Percentiles rank a stretch among this genome's conserved stretches.
phyloP scores from a whole-genome alignment of 1,140 invertebrate species.

The Manduca sexta region DNA sequence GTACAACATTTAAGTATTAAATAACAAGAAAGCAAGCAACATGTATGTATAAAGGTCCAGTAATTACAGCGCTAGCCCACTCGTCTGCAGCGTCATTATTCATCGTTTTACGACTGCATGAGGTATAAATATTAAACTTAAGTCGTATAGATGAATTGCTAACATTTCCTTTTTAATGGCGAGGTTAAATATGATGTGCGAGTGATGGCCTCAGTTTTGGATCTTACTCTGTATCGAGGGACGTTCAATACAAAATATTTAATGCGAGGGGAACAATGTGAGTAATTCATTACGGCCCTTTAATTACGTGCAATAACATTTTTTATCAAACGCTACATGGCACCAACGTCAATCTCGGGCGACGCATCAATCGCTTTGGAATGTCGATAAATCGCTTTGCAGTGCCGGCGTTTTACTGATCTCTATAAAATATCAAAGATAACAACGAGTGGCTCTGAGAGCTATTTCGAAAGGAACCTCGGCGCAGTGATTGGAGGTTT shows the following conservation, averaged over 20 bases:
- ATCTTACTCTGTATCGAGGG: slow-evolving; percentile 34
- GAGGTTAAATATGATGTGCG: slow-evolving; percentile 64
- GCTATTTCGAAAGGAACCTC: slow-evolving; percentile 37
- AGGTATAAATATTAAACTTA: slow-evolving; percentile 71
- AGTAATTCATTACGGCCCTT: slow-evolving; percentile 33
- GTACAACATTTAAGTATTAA: slow-evolving; percentile 53
- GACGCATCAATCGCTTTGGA: slow-evolving; percentile 20
- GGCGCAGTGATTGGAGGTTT: slow-evolving; percentile 54
- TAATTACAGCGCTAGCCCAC: slow-evolving; percentile 69
- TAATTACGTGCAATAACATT: slow-evolving; percentile 57
- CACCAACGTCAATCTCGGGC: slow-evolving; percentile 19
- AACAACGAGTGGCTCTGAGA: slow-evolving; percentile 58
- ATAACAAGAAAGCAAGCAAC: slow-evolving; percentile 58
- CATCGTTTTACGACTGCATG: slow-evolving; percentile 70
- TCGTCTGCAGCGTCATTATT: slow-evolving; percentile 69
- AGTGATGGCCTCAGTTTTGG: slow-evolving; percentile 41
- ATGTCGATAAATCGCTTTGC: slow-evolving; percentile 65
- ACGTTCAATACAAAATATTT: slow-evolving; percentile 42
- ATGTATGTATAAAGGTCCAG: slow-evolving; percentile 57
- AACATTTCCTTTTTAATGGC: slow-evolving; percentile 72
- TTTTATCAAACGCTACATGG: slow-evolving; percentile 34
- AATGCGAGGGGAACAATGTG: slow-evolving; percentile 42
- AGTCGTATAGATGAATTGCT: slow-evolving; percentile 70
- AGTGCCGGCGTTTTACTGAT: slow-evolving; percentile 68
- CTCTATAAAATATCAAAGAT: slow-evolving; percentile 70